Evolutionary conservation across 2,888 invertebrate species (phyloP).

Genomic region (Tigriopus californicus): DNA sequence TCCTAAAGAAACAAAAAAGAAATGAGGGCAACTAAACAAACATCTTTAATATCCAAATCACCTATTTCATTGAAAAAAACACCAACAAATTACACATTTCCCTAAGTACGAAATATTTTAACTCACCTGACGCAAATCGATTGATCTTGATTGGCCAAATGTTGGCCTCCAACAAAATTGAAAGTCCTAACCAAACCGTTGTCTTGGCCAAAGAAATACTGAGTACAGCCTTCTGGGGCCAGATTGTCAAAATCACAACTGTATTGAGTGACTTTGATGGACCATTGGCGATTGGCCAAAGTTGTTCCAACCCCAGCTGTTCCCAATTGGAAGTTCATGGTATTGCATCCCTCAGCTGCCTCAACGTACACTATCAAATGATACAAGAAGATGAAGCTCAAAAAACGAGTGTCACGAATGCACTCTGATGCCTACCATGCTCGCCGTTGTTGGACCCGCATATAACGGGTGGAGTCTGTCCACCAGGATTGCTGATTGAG

Average conservation of each 20-base stretch:
- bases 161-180: slow-evolving; percentile 6
- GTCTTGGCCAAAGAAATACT: slow-evolving; percentile 2
- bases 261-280: slow-evolving; percentile 10
- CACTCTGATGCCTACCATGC: background rate
- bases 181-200: background rate
- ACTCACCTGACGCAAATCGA: slow-evolving; percentile 3
- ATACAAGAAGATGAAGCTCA: too few relatives aligned
- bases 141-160: slow-evolving; percentile 10
- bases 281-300: background rate
- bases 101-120: background rate
- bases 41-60: too few relatives aligned
- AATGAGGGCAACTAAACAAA: too few relatives aligned
- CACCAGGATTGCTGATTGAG: background rate
- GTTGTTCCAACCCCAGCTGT: background rate
- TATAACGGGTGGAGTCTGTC: background rate
- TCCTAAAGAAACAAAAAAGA: too few relatives aligned
- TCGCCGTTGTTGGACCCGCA: slow-evolving; percentile 4
- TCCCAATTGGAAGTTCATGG: slow-evolving; percentile 1
- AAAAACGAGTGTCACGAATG: background rate
- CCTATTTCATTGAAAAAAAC: too few relatives aligned
- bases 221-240: slow-evolving; percentile 7
- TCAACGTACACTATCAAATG: slow-evolving; percentile 1
- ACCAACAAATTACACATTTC: too few relatives aligned
- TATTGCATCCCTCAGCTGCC: background rate
- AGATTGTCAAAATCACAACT: background rate